Percentiles rank a stretch among this genome's conserved stretches.
Evolutionary conservation across 1,140 invertebrate species (phyloP).

Genomic region (Ridgeia piscesae): DNA sequence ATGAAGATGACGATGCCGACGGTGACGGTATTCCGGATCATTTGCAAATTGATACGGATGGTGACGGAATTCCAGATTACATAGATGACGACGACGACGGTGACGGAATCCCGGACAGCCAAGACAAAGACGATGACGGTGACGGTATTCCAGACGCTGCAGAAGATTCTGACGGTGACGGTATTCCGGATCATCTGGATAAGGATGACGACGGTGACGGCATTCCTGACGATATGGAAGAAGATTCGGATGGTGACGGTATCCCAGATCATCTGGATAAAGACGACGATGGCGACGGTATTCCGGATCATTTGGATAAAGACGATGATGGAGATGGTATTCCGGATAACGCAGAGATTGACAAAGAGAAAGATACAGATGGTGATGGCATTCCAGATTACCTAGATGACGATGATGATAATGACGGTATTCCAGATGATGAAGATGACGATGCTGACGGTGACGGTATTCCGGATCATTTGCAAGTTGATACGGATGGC

Average conservation of each 20-base stretch:
- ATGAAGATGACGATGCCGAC: constrained; percentile 29
- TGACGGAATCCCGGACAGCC: constrained; percentile 46
- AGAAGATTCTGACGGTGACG: constrained; percentile 35
- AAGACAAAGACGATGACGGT: constrained; percentile 23
- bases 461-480: constrained; percentile 33
- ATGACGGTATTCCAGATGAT: constrained; percentile 34
- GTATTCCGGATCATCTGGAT: constrained; percentile 41
- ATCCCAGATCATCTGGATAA: constrained; percentile 42
- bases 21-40: constrained; percentile 28
- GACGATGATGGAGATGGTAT: constrained; percentile 47
- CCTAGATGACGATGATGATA: constrained; percentile 40
- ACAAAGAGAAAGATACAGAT: constrained; percentile 36
- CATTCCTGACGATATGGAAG: constrained; percentile 44
- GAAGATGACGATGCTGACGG: constrained; percentile 33
- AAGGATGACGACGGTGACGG: constrained; percentile 23
- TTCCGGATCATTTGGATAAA: constrained; percentile 42
- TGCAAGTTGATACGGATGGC: constrained; percentile 31
- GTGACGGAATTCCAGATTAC: constrained; percentile 44
- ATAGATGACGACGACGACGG: constrained; percentile 42
- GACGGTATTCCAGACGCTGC: constrained; percentile 36
- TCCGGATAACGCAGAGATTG: constrained; percentile 40
- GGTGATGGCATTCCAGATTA: constrained; percentile 43
- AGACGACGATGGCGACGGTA: constrained; percentile 51
- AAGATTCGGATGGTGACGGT: constrained; percentile 39
- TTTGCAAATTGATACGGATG: constrained; percentile 38